These are phyloP conservation scores for Meriones unguiculatus DNA, from an alignment of 2,113 vertebrate species.

Conservation along the genomic window DNA sequence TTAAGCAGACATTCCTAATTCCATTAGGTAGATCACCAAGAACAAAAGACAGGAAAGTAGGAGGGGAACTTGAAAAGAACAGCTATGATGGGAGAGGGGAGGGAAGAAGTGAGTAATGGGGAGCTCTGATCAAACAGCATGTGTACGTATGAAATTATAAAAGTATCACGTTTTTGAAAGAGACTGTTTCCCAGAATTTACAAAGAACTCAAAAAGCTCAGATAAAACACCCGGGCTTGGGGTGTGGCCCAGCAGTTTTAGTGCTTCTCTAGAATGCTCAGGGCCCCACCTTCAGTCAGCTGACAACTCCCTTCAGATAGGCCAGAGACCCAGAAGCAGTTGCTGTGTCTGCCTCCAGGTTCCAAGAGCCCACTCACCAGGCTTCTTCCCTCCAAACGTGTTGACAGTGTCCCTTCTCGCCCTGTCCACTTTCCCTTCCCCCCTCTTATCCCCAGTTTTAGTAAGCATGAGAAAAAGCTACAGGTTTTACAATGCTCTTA, in stretches of 20 bases:
- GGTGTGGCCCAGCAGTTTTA: no score
- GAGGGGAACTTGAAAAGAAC: not conserved
- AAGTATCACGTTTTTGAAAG: not conserved
- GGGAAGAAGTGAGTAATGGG: no score
- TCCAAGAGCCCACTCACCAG: not conserved
- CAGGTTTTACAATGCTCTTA: not conserved
- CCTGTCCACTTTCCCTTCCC: not conserved
- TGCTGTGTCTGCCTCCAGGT: accelerated
- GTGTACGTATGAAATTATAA: not conserved
- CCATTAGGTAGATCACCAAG: not conserved
- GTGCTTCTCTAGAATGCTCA: not conserved
- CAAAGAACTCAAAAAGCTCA: not conserved
- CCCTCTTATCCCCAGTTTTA: not conserved
- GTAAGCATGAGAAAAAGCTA: not conserved
- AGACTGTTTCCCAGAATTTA: not conserved
- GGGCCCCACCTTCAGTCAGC: not conserved
- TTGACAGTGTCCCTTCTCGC: not conserved
- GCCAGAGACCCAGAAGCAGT: not conserved
- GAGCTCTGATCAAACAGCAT: not conserved
- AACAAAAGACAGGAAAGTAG: not conserved
- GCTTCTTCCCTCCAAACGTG: no score
- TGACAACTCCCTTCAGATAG: not conserved
- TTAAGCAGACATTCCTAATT: not conserved
- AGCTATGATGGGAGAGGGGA: not conserved
- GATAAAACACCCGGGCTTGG: not conserved